Percentiles rank a stretch among this genome's conserved stretches.
Evolutionary conservation across 2,888 invertebrate species (phyloP).

Genomic region (Craniophora ligustri): DNA sequence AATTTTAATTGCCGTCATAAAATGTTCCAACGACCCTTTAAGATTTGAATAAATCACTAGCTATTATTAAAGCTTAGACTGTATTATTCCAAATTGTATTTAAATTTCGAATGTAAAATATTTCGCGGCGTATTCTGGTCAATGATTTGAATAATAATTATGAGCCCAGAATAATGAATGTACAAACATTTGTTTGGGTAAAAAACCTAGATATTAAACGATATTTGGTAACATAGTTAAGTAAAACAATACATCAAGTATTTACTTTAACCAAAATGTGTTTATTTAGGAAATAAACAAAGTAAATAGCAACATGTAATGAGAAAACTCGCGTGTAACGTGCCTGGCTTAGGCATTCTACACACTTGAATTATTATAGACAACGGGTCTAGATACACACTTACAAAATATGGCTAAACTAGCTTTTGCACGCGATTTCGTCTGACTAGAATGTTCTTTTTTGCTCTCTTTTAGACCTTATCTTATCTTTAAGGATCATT

Average conservation of each 20-base stretch:
- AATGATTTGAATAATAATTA: conserved; percentile 1
- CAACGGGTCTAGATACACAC: too few species aligned
- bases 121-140: not conserved
- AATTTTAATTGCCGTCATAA: conserved; percentile 21
- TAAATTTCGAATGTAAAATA: not conserved
- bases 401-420: too few species aligned
- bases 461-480: too few species aligned
- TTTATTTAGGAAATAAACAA: conserved; percentile 18
- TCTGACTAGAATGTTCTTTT: too few species aligned
- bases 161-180: conserved; percentile 10
- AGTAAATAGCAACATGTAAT: not conserved
- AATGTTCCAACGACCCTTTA: not conserved
- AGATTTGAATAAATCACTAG: not conserved
- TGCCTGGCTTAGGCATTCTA: not conserved
- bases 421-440: too few species aligned
- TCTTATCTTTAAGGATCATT: too few species aligned
- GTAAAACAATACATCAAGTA: conserved; percentile 17
- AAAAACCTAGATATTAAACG: conserved; percentile 9
- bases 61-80: not conserved
- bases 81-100: not conserved
- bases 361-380: too few species aligned
- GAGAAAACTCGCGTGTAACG: not conserved
- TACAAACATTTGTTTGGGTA: conserved; percentile 30
- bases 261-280: conserved; percentile 18
- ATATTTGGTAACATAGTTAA: conserved; percentile 41